Conservation (phyloP, 2,113 vertebrate species). For the Platanista minor region DNA sequence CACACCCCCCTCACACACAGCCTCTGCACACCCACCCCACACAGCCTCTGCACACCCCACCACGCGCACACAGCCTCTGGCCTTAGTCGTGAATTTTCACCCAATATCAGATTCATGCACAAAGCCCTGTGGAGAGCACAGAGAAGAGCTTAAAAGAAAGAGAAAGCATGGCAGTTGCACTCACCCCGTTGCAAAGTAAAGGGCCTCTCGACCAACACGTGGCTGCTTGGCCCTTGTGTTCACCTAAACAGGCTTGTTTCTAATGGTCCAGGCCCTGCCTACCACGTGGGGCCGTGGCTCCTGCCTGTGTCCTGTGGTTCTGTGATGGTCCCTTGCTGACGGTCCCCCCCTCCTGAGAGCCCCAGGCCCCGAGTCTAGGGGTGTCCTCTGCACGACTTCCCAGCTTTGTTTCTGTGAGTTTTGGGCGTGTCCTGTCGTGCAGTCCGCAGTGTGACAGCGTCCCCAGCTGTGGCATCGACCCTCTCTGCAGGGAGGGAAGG, state of each 20-base stretch:
- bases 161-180: background rate
- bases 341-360: background rate
- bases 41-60: too few species aligned
- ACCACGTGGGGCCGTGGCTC: background rate
- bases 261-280: background rate
- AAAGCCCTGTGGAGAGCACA: background rate
- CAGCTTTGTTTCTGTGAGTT: conserved; percentile 30
- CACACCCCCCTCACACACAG: background rate
- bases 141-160: background rate
- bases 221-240: background rate
- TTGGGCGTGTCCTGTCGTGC: conserved; percentile 31
- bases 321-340: conserved; percentile 86
- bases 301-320: conserved; percentile 78
- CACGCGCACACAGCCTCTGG: background rate
- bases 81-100: background rate
- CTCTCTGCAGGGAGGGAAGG: background rate
- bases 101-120: background rate
- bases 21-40: background rate
- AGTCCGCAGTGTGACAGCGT: background rate
- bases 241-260: background rate
- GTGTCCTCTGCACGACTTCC: conserved; percentile 7
- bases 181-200: background rate
- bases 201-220: background rate
- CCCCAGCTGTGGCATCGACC: background rate
- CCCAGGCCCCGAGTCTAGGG: background rate